These are phyloP conservation scores for Drosophila setifemur DNA, from an alignment of 1,140 invertebrate species.

Conservation along the genomic window DNA sequence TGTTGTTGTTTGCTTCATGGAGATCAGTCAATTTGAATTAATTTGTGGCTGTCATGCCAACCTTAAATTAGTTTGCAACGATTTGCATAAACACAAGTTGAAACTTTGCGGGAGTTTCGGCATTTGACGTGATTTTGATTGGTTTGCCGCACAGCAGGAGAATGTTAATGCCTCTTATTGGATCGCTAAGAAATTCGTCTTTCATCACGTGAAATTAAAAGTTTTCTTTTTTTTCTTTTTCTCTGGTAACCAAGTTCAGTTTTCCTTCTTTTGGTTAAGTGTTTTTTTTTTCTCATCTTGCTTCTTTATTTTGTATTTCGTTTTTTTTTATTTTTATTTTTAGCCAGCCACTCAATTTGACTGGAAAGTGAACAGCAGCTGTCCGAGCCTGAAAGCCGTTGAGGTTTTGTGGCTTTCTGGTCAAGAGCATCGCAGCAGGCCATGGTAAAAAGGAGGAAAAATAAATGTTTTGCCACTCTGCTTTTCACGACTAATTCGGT, in stretches of 20 bases:
- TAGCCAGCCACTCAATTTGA: constrained; percentile 30
- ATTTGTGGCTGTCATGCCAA: constrained; percentile 75
- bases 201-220: too few species aligned
- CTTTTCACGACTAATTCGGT: constrained; percentile 74
- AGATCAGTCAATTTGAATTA: constrained; percentile 80
- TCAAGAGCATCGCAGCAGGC: constrained; percentile 1
- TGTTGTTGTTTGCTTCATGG: constrained; percentile 60
- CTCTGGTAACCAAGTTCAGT: too few species aligned
- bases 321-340: constrained; percentile 5
- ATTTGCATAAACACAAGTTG: constrained; percentile 70
- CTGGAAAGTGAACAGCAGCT: constrained; percentile 60
- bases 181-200: too few species aligned
- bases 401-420: constrained; percentile 65
- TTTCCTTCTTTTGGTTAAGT: constrained; percentile 31
- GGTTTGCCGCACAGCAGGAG: constrained; percentile 14
- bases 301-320: not conserved
- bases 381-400: constrained; percentile 58
- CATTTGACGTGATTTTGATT: constrained; percentile 36
- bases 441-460: constrained; percentile 16
- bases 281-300: not conserved
- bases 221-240: too few species aligned
- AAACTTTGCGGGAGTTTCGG: constrained; percentile 33
- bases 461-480: constrained; percentile 77
- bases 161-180: not conserved
- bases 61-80: constrained; percentile 67